Evolutionary conservation across 2,888 invertebrate genomes (phyloP).

Genomic region (Drosophila koepferae): DNA sequence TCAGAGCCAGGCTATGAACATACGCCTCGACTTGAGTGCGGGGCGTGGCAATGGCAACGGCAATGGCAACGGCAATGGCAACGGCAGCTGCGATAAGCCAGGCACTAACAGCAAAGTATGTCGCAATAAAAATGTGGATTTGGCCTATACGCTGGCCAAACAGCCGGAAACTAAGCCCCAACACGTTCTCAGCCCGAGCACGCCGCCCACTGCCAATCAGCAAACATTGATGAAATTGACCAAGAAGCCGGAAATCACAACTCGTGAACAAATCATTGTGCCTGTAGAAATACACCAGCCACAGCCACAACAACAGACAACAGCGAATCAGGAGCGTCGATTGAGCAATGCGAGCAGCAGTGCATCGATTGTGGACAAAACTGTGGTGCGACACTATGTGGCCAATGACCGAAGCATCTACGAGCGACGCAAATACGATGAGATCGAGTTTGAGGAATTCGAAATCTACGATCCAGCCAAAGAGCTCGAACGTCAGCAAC

Average conservation of each 20-base stretch:
- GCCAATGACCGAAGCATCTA: conserved; percentile 88
- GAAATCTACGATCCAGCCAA: conserved; percentile 88
- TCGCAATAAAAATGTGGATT: conserved; percentile 85
- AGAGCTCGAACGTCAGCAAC: conserved; percentile 63
- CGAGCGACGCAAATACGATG: conserved; percentile 89
- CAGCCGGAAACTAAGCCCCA: conserved; percentile 45
- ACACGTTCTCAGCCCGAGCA: conserved; percentile 33
- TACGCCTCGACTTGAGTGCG: conserved; percentile 68
- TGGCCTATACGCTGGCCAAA: conserved; percentile 83
- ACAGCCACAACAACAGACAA: not conserved
- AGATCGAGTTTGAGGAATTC: conserved; percentile 94
- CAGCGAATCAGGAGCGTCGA: conserved; percentile 44
- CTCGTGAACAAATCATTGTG: conserved; percentile 73
- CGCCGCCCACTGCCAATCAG: conserved; percentile 42
- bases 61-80: conserved; percentile 15
- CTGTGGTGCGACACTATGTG: conserved; percentile 88
- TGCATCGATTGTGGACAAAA: conserved; percentile 80
- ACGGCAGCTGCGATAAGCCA: conserved; percentile 70
- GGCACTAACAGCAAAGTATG: conserved; percentile 79
- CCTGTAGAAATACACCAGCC: conserved; percentile 76
- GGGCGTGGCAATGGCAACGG: conserved; percentile 31
- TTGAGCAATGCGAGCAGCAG: conserved; percentile 78
- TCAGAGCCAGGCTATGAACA: conserved; percentile 82
- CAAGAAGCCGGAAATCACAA: conserved; percentile 45
- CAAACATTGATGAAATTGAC: conserved; percentile 31